These are phyloP conservation scores for Umimayanthus chanpuru DNA, from an alignment of 92 coral and sea anemone species.

Conservation along the genomic window DNA sequence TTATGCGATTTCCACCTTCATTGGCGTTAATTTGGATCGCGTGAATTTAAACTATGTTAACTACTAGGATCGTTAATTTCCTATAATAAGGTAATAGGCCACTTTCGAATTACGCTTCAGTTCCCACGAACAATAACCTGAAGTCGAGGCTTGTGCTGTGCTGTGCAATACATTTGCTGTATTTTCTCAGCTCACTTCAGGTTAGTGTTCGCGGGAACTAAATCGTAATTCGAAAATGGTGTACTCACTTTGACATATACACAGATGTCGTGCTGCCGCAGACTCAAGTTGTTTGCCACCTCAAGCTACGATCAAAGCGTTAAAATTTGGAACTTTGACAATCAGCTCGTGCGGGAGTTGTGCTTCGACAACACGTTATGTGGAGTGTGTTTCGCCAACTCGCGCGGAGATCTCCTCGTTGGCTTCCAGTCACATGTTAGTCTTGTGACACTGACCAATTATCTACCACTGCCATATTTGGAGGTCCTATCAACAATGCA, in stretches of 20 bases:
- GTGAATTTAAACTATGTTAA: no score
- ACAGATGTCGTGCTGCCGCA: constrained; percentile 88
- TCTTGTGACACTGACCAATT: constrained; percentile 79
- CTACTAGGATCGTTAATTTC: no score
- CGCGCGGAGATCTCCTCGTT: constrained; percentile 96
- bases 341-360: constrained; percentile 87
- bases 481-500: constrained; percentile 80
- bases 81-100: no score
- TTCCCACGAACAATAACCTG: no score
- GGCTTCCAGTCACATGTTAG: constrained; percentile 97
- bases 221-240: no score
- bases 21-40: no score
- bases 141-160: no score
- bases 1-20: no score
- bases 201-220: no score
- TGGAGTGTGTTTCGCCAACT: constrained; percentile 95
- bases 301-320: constrained; percentile 92
- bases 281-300: constrained; percentile 89
- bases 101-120: no score
- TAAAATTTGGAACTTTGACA: constrained; percentile 90
- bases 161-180: no score
- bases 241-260: not conserved
- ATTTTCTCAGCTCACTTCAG: no score
- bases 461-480: constrained; percentile 80
- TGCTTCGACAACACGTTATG: constrained; percentile 90